Conservation (phyloP, 2,113 vertebrate genomes). For the Callaeas wilsoni region DNA sequence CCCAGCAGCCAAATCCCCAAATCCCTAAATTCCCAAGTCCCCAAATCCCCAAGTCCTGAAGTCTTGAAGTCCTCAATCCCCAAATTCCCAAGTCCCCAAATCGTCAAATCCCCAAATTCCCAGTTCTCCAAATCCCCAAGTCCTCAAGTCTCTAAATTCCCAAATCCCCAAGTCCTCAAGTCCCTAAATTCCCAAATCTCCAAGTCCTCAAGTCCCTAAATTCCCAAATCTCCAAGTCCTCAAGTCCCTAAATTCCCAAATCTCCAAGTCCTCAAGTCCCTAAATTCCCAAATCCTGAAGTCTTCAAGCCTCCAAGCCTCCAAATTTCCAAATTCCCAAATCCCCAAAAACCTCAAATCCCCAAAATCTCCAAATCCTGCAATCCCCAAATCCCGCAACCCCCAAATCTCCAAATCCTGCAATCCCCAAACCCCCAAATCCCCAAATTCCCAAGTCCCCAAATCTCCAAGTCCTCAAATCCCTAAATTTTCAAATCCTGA, state of each 20-base stretch:
- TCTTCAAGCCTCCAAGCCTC: rapidly evolving
- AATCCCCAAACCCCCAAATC: background rate
- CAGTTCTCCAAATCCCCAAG: rapidly evolving
- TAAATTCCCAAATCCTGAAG: rapidly evolving
- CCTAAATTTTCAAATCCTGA: background rate
- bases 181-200: background rate
- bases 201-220: background rate
- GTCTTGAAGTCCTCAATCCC: background rate
- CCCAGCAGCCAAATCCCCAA: too few relatives aligned
- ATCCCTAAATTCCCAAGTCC: background rate
- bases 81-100: background rate
- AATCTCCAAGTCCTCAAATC: background rate
- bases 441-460: too few relatives aligned
- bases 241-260: rapidly evolving
- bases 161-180: too few relatives aligned
- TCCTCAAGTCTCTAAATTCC: rapidly evolving
- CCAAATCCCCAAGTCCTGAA: background rate
- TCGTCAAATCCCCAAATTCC: rapidly evolving
- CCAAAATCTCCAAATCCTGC: too few relatives aligned
- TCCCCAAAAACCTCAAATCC: background rate
- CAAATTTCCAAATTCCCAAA: rapidly evolving
- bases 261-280: rapidly evolving
- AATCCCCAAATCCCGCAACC: too few relatives aligned
- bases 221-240: rapidly evolving
- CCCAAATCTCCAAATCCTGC: too few relatives aligned